Evolutionary conservation across 2,888 invertebrate genomes (phyloP).

Genomic region (Idaea dimidiata): DNA sequence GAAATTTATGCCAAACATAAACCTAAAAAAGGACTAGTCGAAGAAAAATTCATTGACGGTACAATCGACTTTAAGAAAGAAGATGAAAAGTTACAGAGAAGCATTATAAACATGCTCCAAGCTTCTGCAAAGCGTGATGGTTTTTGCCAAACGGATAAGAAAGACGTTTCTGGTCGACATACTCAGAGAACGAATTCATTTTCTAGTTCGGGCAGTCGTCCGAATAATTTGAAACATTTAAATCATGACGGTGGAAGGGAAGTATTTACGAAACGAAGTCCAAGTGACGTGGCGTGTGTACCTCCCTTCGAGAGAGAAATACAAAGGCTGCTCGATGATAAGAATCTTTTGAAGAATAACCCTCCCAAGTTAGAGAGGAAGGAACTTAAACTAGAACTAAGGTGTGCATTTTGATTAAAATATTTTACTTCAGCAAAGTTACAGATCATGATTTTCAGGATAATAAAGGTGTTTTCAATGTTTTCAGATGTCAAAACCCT

Average conservation of each 20-base stretch:
- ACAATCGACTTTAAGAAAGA: conserved; percentile 67
- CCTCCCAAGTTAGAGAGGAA: conserved; percentile 82
- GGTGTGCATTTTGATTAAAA: conserved; percentile 39
- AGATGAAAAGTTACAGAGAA: conserved; percentile 72
- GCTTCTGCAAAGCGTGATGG: conserved; percentile 82
- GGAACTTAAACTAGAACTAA: conserved; percentile 81
- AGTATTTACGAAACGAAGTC: conserved; percentile 69
- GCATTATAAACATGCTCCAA: conserved; percentile 77
- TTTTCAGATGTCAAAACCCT: conserved; percentile 55
- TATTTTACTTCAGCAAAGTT: not conserved
- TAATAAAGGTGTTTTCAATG: not conserved
- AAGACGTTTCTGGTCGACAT: conserved; percentile 72
- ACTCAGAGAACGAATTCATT: conserved; percentile 73
- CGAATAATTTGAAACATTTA: conserved; percentile 77
- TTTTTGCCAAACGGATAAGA: conserved; percentile 84
- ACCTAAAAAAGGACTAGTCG: conserved; percentile 62
- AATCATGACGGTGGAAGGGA: conserved; percentile 74
- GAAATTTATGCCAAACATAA: conserved; percentile 71
- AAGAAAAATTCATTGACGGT: conserved; percentile 66
- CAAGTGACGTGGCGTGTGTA: conserved; percentile 74
- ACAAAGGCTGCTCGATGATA: conserved; percentile 88
- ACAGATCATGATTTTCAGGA: not conserved
- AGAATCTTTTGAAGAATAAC: conserved; percentile 82
- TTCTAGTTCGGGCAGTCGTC: conserved; percentile 75
- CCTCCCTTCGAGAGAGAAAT: conserved; percentile 90